Base-by-base conservation (phyloP, 2,888 invertebrate species). In the Pyrrhia umbra region DNA sequence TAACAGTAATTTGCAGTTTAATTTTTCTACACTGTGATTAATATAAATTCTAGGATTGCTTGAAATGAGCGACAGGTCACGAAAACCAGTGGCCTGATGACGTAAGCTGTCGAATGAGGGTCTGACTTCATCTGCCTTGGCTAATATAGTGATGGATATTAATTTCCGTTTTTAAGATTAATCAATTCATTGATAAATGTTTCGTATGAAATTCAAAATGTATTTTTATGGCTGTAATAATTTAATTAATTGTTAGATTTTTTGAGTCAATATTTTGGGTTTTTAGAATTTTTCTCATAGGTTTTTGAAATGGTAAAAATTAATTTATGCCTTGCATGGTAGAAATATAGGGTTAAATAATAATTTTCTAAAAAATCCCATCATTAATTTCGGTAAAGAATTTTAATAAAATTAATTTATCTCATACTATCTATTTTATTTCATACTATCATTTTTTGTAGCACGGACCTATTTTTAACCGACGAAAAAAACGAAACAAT, bases 31-130 rank as follows among this genome's bases (percentile, higher is more conserved):
- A 18, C 47, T 15, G 9, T 62, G 63, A 62, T 63, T 71, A 58
- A 70, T 75, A 55, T 21, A 23, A 51, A 56, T 47, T 56, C 65
- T 39, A 45, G 30, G 39, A 54, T 55, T 30, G 30, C 47, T 30
- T 42, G 8, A 16, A 13, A 51, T 65, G 59, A 68, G 34, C 61
- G 65, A 73, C 74, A 45, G 64, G 68, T 77, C 77, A 77, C 77
- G 80, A 73, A 49, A 49, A 68, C 56, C 60, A 57, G 58, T 77
- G 80, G 73, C 52, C 37, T 27, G 0, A n/a, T 79, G 68, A 77
- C 69, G 77, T 73, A 60, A 80, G 51, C 54, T 47, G 50, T 64
- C 27, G 23, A 77, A 39, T 42, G 42, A 54, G 27, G 20, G 40
- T 47, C 60, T 79, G 80, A 79, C 74, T 73, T 68, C 74, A 79